phyloP scores from a whole-genome alignment of 2,797 vertebrate genomes.

The Hoplostethus mediterraneus region DNA sequence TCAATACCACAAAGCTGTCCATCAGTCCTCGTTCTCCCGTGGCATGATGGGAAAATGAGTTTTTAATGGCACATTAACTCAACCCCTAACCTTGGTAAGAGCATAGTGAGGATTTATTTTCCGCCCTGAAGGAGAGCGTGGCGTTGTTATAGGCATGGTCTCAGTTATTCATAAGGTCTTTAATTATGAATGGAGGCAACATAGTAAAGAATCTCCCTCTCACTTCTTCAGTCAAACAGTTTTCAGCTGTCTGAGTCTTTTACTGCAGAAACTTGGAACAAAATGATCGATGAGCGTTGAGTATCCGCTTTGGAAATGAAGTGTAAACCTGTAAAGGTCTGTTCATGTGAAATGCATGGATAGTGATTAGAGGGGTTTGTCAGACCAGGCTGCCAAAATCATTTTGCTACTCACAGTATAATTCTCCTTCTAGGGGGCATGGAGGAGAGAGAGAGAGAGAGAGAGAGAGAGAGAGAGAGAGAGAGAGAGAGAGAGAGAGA shows the following conservation, averaged over 20 bases:
- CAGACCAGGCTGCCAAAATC: constrained; percentile 45
- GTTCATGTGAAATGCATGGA: constrained; percentile 26
- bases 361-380: constrained; percentile 48
- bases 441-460: constrained; percentile 14
- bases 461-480: background rate
- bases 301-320: constrained; percentile 35
- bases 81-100: constrained; percentile 66
- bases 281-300: constrained; percentile 43
- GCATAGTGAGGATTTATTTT: constrained; percentile 61
- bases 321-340: constrained; percentile 54
- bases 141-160: constrained; percentile 35
- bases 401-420: constrained; percentile 36
- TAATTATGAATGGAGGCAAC: constrained; percentile 69
- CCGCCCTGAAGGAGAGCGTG: constrained; percentile 30
- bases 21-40: constrained; percentile 45
- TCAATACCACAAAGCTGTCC: constrained; percentile 50
- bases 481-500: no score
- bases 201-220: constrained; percentile 56
- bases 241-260: constrained; percentile 29
- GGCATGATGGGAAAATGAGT: constrained; percentile 48
- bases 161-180: constrained; percentile 71
- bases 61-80: constrained; percentile 62
- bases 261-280: constrained; percentile 4
- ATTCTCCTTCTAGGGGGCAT: constrained; percentile 58
- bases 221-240: background rate